These are phyloP conservation scores for Spilosoma lubricipeda DNA, from an alignment of 2,888 invertebrate species.

Conservation along the genomic window DNA sequence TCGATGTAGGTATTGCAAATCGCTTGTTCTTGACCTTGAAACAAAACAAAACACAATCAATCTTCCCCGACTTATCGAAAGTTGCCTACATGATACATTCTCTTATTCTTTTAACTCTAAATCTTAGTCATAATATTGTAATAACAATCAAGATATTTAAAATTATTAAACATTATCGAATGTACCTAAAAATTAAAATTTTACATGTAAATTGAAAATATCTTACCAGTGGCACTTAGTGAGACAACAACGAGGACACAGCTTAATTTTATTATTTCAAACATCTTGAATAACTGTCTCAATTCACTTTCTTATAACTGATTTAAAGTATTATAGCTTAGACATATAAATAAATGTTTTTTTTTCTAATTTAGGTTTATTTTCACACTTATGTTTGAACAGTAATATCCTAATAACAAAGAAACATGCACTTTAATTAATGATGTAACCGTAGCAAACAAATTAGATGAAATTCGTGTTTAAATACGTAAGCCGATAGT, in stretches of 20 bases:
- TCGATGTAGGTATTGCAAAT: slow-evolving; percentile 23
- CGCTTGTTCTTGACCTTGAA: slow-evolving; percentile 38
- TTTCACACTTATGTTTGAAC: not conserved
- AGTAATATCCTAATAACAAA: slow-evolving; percentile 13
- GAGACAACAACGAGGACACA: slow-evolving; percentile 61
- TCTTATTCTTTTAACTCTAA: not conserved
- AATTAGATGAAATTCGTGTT: slow-evolving; percentile 40
- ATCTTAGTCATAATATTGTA: not conserved
- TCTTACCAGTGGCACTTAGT: slow-evolving; percentile 68
- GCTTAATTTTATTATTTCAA: slow-evolving; percentile 59
- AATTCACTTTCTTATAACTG: slow-evolving; percentile 11
- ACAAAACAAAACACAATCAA: slow-evolving; percentile 36
- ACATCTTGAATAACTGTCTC: slow-evolving; percentile 55
- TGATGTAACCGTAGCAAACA: slow-evolving; percentile 22
- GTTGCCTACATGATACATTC: slow-evolving; percentile 24
- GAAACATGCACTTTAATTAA: slow-evolving; percentile 29
- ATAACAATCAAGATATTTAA: not conserved
- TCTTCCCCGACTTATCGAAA: slow-evolving; percentile 34
- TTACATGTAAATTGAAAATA: not conserved
- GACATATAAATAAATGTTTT: not conserved
- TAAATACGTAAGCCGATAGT: slow-evolving; percentile 52
- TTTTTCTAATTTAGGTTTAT: not conserved
- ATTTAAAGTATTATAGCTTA: not conserved
- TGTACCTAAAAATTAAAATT: not conserved
- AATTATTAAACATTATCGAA: not conserved